Base-by-base conservation (phyloP, 2,888 invertebrate genomes). In the Lepidonotus clava region DNA sequence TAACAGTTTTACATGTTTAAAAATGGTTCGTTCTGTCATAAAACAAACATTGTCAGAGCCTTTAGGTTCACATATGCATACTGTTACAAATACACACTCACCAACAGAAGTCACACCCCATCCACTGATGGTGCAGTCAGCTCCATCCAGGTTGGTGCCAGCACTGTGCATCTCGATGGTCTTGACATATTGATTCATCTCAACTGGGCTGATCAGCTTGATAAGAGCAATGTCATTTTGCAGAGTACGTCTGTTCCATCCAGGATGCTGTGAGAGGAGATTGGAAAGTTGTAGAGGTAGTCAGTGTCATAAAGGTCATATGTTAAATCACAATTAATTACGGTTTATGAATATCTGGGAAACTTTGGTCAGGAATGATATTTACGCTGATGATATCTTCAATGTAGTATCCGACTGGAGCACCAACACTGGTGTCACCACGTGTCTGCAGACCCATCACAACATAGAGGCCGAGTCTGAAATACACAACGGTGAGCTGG, bases 121-220 rank as follows among this genome's bases (percentile, higher is more conserved):
- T 34, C 76, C 76, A 38, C 36, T n/a, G 76, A 76, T 76, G 76
- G 76, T 76, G 38, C 76, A 76, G 76, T 21, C 18, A 21, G 38
- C 38, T 24, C 76, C 76, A 21, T 76, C 76, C 21, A 76, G 40
- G 38, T 76, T 76, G 38, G 38, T 24, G 32, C 76, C 40, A 21
- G 38, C 40, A n/a, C 21, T 8, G 5, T 36, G 46, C 53, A 83
- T 56, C n/a, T 34, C 51, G 46, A 76, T 76, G 38, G 76, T 76
- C 76, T 38, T 76, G 24, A 85, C 85, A 36, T 71, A 38, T 21
- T 38, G 36, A 71, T 66, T 85, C 67, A 71, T 41, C 41, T 61
- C 40, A 4, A 85, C 67, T 2, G 40, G 67, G 21, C 36, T 28
- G 40, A 41, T 28, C 71, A 85, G 85, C 32, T 51, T 61, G 41